phyloP scores from a whole-genome alignment of 2,113 vertebrate species.

The Recurvirostra avosetta region DNA sequence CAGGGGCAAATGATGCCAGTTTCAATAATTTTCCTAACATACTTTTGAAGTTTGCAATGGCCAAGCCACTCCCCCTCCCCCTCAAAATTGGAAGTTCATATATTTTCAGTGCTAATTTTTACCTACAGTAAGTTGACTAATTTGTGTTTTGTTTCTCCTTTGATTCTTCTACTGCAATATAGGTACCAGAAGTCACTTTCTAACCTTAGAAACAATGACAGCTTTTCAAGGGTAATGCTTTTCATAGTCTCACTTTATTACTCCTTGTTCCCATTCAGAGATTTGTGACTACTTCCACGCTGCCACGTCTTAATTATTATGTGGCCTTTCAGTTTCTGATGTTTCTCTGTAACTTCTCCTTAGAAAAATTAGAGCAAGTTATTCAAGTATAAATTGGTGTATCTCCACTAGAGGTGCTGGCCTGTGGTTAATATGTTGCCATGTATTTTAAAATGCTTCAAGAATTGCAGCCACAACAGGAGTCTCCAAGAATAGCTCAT shows the following conservation, averaged over 20 bases:
- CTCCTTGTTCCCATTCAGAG: not conserved
- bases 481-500: conserved; percentile 24
- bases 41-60: not conserved
- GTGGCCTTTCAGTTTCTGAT: not conserved
- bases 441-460: conserved; percentile 25
- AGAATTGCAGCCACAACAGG: conserved; percentile 23
- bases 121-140: not conserved
- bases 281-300: not conserved
- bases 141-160: not conserved
- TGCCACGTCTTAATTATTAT: not conserved
- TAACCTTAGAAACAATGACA: not conserved
- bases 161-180: not conserved
- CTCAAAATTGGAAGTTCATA: not conserved
- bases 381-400: not conserved
- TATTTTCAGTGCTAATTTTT: not conserved
- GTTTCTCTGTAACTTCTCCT: not conserved
- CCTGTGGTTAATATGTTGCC: not conserved
- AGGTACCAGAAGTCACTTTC: not conserved
- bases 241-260: not conserved
- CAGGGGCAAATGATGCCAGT: not conserved
- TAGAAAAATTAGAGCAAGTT: not conserved
- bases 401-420: not conserved
- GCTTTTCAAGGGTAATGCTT: not conserved
- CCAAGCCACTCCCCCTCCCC: not conserved
- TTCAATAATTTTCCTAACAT: not conserved